phyloP scores from a whole-genome alignment of 2,113 vertebrate genomes.

The Merops nubicus region DNA sequence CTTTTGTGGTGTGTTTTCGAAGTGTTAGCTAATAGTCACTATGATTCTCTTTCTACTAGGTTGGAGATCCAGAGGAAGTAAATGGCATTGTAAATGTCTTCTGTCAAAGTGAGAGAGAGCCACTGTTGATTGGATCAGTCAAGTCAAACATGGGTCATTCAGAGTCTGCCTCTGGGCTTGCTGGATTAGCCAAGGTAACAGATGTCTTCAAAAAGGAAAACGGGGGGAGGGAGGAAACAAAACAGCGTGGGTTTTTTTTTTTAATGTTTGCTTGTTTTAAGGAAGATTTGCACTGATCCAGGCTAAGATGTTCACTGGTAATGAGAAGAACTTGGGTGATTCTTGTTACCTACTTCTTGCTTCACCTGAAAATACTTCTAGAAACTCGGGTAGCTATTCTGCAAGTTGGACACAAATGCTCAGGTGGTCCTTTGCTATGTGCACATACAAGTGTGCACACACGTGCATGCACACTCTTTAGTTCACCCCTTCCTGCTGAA shows the following conservation, averaged over 20 bases:
- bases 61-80: constrained; percentile 94
- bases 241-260: not conserved
- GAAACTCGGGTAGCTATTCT: not conserved
- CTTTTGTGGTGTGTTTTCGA: not conserved
- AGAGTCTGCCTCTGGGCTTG: constrained; percentile 92
- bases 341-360: not conserved
- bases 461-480: not conserved
- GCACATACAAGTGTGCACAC: no score
- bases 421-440: not conserved
- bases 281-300: not conserved
- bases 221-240: not conserved
- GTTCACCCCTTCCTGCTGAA: not conserved
- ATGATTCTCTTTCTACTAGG: constrained; percentile 70
- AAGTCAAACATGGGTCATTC: constrained; percentile 99
- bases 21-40: not conserved
- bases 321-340: not conserved
- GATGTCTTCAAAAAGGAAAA: not conserved
- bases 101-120: constrained; percentile 76
- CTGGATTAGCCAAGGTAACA: constrained; percentile 88
- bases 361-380: not conserved
- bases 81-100: constrained; percentile 83
- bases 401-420: not conserved
- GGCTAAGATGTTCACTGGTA: not conserved
- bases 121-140: constrained; percentile 90
- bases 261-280: not conserved